Evolutionary conservation across 2,888 invertebrate genomes (phyloP).

Genomic region (Melanotus villosus): DNA sequence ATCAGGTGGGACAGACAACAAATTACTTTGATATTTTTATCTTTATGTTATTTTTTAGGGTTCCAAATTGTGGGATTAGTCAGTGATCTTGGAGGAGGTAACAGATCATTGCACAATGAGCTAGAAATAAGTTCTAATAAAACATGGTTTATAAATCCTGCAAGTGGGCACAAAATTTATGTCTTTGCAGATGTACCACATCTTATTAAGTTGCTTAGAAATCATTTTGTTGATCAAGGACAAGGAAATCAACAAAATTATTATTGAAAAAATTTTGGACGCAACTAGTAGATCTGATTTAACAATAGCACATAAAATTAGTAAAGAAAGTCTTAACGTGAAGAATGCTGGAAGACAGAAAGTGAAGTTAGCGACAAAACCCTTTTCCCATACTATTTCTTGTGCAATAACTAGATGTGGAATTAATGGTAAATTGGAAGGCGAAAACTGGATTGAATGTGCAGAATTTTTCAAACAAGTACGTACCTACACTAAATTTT

Average conservation of each 20-base stretch:
- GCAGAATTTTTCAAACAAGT: slow-evolving; percentile 50
- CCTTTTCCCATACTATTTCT: slow-evolving; percentile 52
- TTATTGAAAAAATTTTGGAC: slow-evolving; percentile 40
- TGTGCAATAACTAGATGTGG: slow-evolving; percentile 47
- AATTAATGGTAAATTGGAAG: slow-evolving; percentile 31
- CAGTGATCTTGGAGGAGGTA: too few relatives aligned
- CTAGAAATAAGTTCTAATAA: slow-evolving; percentile 36
- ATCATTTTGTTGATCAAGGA: slow-evolving; percentile 47
- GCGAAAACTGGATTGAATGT: slow-evolving; percentile 46
- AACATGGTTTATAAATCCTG: slow-evolving; percentile 46
- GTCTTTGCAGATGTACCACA: slow-evolving; percentile 8
- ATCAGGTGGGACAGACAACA: background rate
- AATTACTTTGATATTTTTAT: too few relatives aligned
- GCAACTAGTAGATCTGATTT: slow-evolving; percentile 43
- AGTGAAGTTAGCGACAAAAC: slow-evolving; percentile 50
- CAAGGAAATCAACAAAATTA: slow-evolving; percentile 42
- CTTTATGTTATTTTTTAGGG: slow-evolving; percentile 18
- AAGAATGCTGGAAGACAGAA: slow-evolving; percentile 32
- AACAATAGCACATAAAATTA: slow-evolving; percentile 50
- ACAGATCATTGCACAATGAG: too few relatives aligned
- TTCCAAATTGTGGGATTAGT: slow-evolving; percentile 54
- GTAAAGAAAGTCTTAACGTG: slow-evolving; percentile 29
- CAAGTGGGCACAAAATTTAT: slow-evolving; percentile 1
- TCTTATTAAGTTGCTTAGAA: slow-evolving; percentile 47
- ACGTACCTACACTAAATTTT: slow-evolving; percentile 29